These are phyloP conservation scores for Pristionchus japonicus DNA, from an alignment of 2,888 invertebrate species.

Conservation along the genomic window DNA sequence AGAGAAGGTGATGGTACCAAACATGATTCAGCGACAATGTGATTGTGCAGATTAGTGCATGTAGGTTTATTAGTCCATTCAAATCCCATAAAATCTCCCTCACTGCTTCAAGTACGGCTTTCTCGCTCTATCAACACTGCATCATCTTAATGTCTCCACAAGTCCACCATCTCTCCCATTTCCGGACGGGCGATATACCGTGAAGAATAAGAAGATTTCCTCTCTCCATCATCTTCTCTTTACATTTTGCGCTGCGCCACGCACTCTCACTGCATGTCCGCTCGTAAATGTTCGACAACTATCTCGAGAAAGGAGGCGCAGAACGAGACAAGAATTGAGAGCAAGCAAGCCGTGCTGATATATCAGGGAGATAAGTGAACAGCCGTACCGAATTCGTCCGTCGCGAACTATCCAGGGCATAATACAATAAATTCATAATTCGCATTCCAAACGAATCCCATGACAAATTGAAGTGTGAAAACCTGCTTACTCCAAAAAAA, in stretches of 20 bases:
- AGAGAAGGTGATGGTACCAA: too few species aligned
- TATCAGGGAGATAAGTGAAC: background rate
- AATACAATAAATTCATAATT: background rate
- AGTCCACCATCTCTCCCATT: background rate
- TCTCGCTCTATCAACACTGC: constrained; percentile 10
- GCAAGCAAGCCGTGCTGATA: background rate
- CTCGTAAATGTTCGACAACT: constrained; percentile 45
- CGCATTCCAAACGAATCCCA: background rate
- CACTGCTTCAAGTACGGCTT: background rate
- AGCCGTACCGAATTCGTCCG: too few species aligned
- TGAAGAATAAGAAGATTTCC: background rate
- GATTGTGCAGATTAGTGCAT: background rate
- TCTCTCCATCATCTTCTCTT: constrained; percentile 28
- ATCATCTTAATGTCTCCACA: background rate
- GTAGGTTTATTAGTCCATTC: constrained; percentile 46
- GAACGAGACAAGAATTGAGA: background rate
- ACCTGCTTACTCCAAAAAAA: too few species aligned
- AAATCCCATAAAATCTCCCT: constrained; percentile 34
- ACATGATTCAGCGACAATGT: too few species aligned
- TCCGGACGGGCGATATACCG: background rate
- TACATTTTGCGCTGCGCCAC: background rate
- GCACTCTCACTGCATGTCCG: constrained; percentile 36
- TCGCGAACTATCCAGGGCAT: too few species aligned
- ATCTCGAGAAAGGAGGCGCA: constrained; percentile 25
- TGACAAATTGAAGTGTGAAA: too few species aligned